Base-by-base conservation (phyloP, 2,888 invertebrate species). In the Papilio protenor region DNA sequence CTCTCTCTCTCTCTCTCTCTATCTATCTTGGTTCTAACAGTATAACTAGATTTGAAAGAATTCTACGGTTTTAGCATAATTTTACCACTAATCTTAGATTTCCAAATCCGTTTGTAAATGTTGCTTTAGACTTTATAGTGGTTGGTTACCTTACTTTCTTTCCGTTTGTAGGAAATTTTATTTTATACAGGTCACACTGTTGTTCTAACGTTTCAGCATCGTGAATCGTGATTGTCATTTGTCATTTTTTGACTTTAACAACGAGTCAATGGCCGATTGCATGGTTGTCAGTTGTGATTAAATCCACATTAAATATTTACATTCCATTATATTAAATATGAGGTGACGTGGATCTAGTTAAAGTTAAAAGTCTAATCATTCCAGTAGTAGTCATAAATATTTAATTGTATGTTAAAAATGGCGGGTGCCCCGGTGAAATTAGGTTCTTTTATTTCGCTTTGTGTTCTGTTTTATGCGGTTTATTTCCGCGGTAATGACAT, bases 401-500 rank as follows among this genome's bases (percentile, higher is more conserved):
- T 75, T 78, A 66, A 79, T 82, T 83, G 78, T 79, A 78, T 81
- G 74, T 80, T 81, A 83, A 90, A 84, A 84, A 94, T 94, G 94
- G 91, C 92, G 82, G 92, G 92, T 77, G 88, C 87, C 78, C 89
- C 92, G 77, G 84, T 92, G 18, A 94, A 94, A 81, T 90, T 93
- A 73, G 93, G 93, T 81, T 89, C 93, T 49, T 83, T 93, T 80
- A 82, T 93, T 73, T 92, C 94, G 12, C 88, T 94, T 79, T 90
- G 88, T 86, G 85, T 92, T 27, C 88, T 93, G 78, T 83, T 94
- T 16, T 94, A 93, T 80, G 93, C 94, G 66, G 84, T 93, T 70
- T 94, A 91, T 85, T 90, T 89, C 80, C 90, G 92, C 72, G 91
- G 89, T 81, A 88, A 89, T 86, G 89, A 89, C 81, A 81, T 89